Percentiles rank a stretch among this genome's conserved stretches.
Conservation (phyloP, 2,797 vertebrate species). For the Takifugu ocellatus region DNA sequence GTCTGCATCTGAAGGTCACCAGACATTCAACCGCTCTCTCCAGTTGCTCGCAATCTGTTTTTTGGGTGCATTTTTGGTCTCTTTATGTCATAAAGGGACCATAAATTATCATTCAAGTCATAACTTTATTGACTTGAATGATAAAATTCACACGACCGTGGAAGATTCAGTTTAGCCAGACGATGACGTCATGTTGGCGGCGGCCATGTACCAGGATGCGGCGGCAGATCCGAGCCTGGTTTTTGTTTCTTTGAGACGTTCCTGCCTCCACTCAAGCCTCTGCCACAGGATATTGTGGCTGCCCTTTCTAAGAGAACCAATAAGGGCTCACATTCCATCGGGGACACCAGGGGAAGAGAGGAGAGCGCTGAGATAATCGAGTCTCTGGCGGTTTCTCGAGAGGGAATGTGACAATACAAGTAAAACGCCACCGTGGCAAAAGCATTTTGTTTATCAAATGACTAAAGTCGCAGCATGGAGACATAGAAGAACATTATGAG, state of each 20-base stretch:
- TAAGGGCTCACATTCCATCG: slow-evolving; percentile 54
- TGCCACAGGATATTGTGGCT: slow-evolving; percentile 47
- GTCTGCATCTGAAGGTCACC: no score
- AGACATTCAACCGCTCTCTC: no score
- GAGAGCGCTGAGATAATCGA: slow-evolving; percentile 22
- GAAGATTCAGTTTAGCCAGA: neutral
- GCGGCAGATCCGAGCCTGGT: no score
- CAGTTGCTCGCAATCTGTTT: no score
- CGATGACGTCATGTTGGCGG: neutral
- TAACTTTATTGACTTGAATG: neutral
- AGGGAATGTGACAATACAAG: slow-evolving; percentile 2
- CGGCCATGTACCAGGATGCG: no score
- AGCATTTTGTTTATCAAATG: slow-evolving; percentile 15
- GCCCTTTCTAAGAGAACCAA: slow-evolving; percentile 51
- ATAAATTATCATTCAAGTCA: no score
- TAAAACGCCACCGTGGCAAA: neutral
- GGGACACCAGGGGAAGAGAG: slow-evolving; percentile 13
- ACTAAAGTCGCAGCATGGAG: slow-evolving; percentile 8
- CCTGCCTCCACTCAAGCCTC: no score
- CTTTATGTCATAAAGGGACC: neutral
- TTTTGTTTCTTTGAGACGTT: slow-evolving; percentile 31
- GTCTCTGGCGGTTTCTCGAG: slow-evolving; percentile 11
- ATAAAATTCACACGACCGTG: slow-evolving; percentile 5
- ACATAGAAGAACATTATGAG: slow-evolving; percentile 4
- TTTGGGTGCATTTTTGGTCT: no score